Evolutionary conservation across 2,113 vertebrate species (phyloP).

Genomic region (Ursus arctos): DNA sequence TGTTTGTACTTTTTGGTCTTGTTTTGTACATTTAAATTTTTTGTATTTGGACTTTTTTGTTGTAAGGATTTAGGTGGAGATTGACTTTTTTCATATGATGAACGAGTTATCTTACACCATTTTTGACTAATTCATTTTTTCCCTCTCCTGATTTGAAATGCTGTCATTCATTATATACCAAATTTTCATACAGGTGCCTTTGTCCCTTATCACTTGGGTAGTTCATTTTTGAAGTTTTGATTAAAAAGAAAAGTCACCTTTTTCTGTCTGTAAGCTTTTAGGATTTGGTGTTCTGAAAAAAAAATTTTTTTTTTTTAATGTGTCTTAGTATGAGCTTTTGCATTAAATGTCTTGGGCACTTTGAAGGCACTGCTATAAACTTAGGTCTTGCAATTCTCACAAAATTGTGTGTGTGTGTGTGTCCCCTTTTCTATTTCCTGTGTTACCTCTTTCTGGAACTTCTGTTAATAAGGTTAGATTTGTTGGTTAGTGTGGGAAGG

Average conservation of each 20-base stretch:
- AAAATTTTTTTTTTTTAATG: background rate
- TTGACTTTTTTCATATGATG: background rate
- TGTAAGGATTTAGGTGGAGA: background rate
- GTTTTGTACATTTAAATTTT: background rate
- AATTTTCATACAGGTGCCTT: background rate
- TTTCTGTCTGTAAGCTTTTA: background rate
- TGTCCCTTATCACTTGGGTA: background rate
- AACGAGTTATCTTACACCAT: background rate
- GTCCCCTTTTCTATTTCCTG: background rate
- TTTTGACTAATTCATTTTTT: background rate
- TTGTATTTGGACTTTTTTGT: background rate
- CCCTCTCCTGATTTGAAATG: background rate
- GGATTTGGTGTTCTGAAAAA: background rate
- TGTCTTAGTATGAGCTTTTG: background rate
- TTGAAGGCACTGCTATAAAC: background rate
- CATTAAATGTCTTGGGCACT: background rate
- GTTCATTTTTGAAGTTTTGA: background rate
- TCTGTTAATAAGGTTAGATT: background rate
- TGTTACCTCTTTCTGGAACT: background rate
- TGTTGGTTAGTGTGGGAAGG: background rate
- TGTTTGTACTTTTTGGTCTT: background rate
- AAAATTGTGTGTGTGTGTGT: background rate
- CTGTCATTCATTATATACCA: background rate
- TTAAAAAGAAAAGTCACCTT: background rate
- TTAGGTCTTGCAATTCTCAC: background rate